Conservation (phyloP, 2,888 invertebrate genomes). For the Caenorhabditis sinica region DNA sequence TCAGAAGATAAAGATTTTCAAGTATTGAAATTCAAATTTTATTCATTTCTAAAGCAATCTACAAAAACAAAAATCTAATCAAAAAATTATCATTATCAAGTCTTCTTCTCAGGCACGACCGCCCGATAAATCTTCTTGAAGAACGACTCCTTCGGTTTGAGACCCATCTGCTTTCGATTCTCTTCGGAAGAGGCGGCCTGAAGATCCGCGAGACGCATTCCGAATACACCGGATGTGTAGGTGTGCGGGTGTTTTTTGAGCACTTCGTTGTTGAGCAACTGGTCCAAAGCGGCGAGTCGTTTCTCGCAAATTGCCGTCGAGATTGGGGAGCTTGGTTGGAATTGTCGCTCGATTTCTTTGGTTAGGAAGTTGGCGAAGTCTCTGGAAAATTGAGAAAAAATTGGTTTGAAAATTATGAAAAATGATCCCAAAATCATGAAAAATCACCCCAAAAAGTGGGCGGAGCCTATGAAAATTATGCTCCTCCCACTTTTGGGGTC, state of each 20-base stretch:
- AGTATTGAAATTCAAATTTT: too few relatives aligned
- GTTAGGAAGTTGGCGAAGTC: constrained; percentile 66
- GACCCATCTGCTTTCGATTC: constrained; percentile 70
- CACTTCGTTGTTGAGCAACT: constrained; percentile 75
- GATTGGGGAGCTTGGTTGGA: constrained; percentile 48
- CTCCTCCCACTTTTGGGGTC: too few relatives aligned
- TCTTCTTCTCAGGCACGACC: constrained; percentile 60
- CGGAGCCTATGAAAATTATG: too few relatives aligned
- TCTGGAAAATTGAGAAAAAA: constrained; percentile 48
- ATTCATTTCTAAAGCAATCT: neutral
- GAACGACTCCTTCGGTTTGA: constrained; percentile 61
- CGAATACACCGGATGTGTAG: constrained; percentile 78
- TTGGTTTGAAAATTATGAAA: constrained; percentile 1
- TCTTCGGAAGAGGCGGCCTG: constrained; percentile 69
- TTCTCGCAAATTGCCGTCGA: constrained; percentile 54
- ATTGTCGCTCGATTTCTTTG: constrained; percentile 71
- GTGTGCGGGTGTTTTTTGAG: constrained; percentile 72
- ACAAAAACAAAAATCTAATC: constrained; percentile 4
- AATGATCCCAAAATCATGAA: too few relatives aligned
- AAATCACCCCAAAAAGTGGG: too few relatives aligned
- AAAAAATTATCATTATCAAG: neutral
- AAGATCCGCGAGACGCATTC: constrained; percentile 73
- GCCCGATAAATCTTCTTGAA: constrained; percentile 58
- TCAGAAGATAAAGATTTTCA: too few relatives aligned
- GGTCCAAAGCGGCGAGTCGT: constrained; percentile 74